phyloP scores from a whole-genome alignment of 2,888 invertebrate species.

The Empis livida region DNA sequence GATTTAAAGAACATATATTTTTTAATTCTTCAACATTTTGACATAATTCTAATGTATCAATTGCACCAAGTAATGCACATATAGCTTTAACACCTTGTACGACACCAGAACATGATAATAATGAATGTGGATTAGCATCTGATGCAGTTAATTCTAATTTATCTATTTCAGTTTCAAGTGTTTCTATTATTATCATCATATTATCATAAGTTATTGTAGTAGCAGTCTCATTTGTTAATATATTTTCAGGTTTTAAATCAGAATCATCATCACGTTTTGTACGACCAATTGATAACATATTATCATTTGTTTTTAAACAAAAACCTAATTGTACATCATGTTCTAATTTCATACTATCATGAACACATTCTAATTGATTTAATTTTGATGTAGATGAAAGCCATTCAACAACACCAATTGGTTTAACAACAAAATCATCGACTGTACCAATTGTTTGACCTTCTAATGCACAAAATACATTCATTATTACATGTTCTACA shows the following conservation, averaged over 20 bases:
- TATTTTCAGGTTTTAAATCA: slow-evolving; percentile 62
- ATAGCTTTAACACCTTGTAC: slow-evolving; percentile 88
- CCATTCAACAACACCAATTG: slow-evolving; percentile 75
- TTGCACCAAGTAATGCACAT: slow-evolving; percentile 73
- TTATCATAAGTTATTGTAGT: slow-evolving; percentile 69
- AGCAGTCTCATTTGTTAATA: slow-evolving; percentile 61
- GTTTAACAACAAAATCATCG: slow-evolving; percentile 52
- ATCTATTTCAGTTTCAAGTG: slow-evolving; percentile 68
- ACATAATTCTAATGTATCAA: slow-evolving; percentile 79
- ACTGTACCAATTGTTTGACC: slow-evolving; percentile 54
- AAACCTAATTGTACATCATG: slow-evolving; percentile 65
- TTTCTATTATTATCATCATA: slow-evolving; percentile 76
- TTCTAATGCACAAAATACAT: slow-evolving; percentile 69
- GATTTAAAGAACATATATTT: slow-evolving; percentile 27
- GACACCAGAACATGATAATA: slow-evolving; percentile 55
- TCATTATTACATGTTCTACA: slow-evolving; percentile 73
- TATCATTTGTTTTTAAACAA: slow-evolving; percentile 51
- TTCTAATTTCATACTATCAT: slow-evolving; percentile 85
- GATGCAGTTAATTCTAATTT: slow-evolving; percentile 54
- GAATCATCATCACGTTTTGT: slow-evolving; percentile 66
- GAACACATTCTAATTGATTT: slow-evolving; percentile 85
- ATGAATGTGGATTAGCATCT: slow-evolving; percentile 40
- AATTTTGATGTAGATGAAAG: slow-evolving; percentile 69
- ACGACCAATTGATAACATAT: slow-evolving; percentile 58
- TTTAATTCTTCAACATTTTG: slow-evolving; percentile 49